phyloP scores from a whole-genome alignment of 2,113 vertebrate species.

The Okapia johnstoni region DNA sequence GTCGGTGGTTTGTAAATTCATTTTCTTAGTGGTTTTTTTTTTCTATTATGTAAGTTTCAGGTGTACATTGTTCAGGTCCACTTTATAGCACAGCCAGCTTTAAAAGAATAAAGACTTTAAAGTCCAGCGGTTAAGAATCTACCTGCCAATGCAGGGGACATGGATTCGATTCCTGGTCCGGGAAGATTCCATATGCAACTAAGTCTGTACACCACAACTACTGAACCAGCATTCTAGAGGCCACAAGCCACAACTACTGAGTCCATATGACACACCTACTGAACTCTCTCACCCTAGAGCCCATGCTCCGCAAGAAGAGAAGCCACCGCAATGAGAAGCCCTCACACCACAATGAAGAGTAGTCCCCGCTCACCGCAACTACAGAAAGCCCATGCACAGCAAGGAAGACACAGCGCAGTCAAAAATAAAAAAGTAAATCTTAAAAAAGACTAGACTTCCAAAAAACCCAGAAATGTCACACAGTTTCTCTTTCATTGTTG shows the following conservation, averaged over 20 bases:
- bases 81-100: background rate
- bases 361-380: background rate
- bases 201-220: background rate
- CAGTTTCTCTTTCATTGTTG: constrained; percentile 26
- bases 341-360: background rate
- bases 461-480: background rate
- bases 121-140: background rate
- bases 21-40: background rate
- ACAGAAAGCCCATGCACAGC: background rate
- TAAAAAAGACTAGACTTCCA: background rate
- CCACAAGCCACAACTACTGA: background rate
- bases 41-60: background rate
- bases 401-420: background rate
- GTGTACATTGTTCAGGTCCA: background rate
- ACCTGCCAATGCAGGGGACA: background rate
- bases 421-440: background rate
- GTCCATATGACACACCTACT: background rate
- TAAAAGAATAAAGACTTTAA: background rate
- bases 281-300: background rate
- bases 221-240: background rate
- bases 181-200: background rate
- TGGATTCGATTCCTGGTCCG: background rate
- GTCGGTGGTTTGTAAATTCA: background rate
- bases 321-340: background rate
- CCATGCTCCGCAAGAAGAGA: background rate